These are phyloP conservation scores for Agonopterix arenella DNA, from an alignment of 2,888 invertebrate genomes.

Conservation along the genomic window DNA sequence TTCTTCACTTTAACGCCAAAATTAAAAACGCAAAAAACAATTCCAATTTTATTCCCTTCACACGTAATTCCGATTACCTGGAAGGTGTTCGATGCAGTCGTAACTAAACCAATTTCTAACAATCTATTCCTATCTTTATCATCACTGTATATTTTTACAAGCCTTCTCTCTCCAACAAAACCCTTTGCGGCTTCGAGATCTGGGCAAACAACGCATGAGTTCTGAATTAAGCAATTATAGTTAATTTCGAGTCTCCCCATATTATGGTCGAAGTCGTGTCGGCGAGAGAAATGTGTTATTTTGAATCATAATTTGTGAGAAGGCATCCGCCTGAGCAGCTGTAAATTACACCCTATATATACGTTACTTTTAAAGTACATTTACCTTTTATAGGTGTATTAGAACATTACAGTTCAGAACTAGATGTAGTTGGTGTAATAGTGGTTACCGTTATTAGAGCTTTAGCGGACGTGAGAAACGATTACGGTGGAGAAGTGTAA, in stretches of 20 bases:
- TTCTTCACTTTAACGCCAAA: neutral
- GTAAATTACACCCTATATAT: conserved; percentile 55
- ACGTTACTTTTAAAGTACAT: conserved; percentile 5
- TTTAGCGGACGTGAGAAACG: conserved; percentile 7
- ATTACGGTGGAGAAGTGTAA: neutral
- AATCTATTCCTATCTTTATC: conserved; percentile 35
- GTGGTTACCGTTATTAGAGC: conserved; percentile 4
- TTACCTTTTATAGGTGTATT: conserved; percentile 5
- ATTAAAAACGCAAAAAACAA: conserved; percentile 40
- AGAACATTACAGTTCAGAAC: conserved; percentile 3
- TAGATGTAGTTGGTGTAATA: neutral
- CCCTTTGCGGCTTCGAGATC: conserved; percentile 47
- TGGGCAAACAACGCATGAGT: conserved; percentile 56
- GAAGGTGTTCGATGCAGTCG: conserved; percentile 43
- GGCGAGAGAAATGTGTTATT: conserved; percentile 70
- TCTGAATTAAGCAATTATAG: conserved; percentile 76
- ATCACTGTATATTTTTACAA: neutral
- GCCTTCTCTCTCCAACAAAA: conserved; percentile 30
- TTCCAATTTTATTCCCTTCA: conserved; percentile 58
- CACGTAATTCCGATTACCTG: conserved; percentile 64
- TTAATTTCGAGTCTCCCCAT: conserved; percentile 72
- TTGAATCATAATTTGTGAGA: conserved; percentile 75
- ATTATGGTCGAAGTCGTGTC: conserved; percentile 59
- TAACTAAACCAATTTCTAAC: conserved; percentile 21
- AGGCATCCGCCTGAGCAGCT: conserved; percentile 71